Evolutionary conservation across 2,888 invertebrate species (phyloP), one percentile per base, ranked within the genome.

Genomic region (Esperia sulphurella): DNA sequence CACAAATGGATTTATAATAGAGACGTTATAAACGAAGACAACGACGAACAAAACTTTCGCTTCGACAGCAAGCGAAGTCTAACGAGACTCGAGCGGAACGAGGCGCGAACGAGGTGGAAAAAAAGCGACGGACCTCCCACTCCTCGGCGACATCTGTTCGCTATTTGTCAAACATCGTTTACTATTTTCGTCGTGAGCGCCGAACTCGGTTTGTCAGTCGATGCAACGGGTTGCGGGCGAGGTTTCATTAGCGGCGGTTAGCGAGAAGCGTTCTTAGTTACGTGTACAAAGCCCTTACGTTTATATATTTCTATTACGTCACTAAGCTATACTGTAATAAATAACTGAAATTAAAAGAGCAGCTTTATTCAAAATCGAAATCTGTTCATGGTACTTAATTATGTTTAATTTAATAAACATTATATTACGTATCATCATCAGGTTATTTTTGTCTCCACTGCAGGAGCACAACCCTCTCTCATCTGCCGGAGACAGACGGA

Each of bases 111-210:
- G 50, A 40, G 50, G 49, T 48, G 33, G 57, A 61, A 64, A 68
- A 69, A 69, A 72, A 64, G 59, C 52, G 48, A 45, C 52, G 59
- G 57, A 68, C 63, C 60, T 68, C 65, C 69, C 63, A 65, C 55
- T 53, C 58, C 57, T 59, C 53, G 39, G 29, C 73, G 78, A 76
- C 85, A 86, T 85, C 84, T 86, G 87, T 73, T 76, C 65, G 71
- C 81, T 80, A 85, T 86, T 86, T 86, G 85, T 87, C 86, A 85
- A 83, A 84, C 81, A 79, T 78, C 79, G 74, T 76, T 80, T 79
- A 80, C 79, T 86, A 83, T 84, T 86, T 85, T 83, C 71, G 76
- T 76, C 71, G 69, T 50, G 63, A 63, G 61, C 59, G 62, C 50
- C 58, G 59, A 57, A 67, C 58, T 67, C 68, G 63, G 65, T 75